Evolutionary conservation across 1,140 invertebrate species (phyloP).

Genomic region (Archivesica marissinica): DNA sequence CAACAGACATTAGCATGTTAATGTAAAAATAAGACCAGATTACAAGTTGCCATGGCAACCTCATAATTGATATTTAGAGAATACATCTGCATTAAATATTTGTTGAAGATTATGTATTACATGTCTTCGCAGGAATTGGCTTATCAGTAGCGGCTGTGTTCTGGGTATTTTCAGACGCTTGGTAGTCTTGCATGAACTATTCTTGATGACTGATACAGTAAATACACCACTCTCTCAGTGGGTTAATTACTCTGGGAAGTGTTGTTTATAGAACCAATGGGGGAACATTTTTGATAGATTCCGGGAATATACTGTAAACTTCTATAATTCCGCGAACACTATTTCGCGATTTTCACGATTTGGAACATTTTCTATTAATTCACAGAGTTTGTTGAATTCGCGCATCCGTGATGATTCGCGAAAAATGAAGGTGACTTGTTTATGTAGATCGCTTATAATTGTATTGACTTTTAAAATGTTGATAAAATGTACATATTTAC

Average conservation of each 20-base stretch:
- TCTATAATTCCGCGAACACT: not conserved
- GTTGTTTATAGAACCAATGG: not conserved
- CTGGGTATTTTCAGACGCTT: not conserved
- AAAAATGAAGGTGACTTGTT: too few relatives aligned
- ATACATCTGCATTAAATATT: conserved; percentile 25
- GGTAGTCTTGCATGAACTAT: not conserved
- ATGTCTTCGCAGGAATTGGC: not conserved
- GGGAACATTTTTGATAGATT: not conserved
- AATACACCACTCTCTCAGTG: not conserved
- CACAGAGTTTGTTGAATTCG: not conserved
- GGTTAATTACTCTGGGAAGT: not conserved
- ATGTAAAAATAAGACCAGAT: conserved; percentile 6
- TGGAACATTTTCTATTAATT: not conserved
- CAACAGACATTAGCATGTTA: not conserved
- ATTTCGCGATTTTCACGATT: not conserved
- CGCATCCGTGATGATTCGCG: not conserved
- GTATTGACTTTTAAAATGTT: too few relatives aligned
- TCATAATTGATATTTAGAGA: conserved; percentile 4
- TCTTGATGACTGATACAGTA: not conserved
- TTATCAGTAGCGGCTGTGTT: not conserved
- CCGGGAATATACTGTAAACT: not conserved
- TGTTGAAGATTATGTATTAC: conserved; percentile 4
- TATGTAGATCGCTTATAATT: too few relatives aligned
- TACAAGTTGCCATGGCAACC: conserved; percentile 15
- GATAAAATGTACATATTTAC: too few relatives aligned